Evolutionary conservation across 2,888 invertebrate species (phyloP).

Genomic region (Drosophila vallismaia): DNA sequence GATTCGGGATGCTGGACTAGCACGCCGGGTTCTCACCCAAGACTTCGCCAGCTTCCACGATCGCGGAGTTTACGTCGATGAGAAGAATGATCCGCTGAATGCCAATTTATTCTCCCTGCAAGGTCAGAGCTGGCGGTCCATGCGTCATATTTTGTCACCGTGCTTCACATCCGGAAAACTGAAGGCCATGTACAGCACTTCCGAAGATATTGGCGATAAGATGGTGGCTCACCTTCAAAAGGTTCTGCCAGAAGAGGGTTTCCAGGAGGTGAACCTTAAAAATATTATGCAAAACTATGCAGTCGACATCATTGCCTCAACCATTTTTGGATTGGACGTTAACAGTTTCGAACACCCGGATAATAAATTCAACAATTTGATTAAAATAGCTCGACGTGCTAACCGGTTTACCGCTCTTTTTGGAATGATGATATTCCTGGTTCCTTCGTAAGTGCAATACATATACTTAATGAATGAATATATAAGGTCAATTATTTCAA

Average conservation of each 20-base stretch:
- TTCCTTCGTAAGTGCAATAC: conserved; percentile 71
- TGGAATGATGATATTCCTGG: conserved; percentile 65
- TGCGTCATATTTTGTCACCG: conserved; percentile 87
- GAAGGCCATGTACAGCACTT: conserved; percentile 87
- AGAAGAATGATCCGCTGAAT: conserved; percentile 86
- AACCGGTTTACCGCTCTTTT: conserved; percentile 42
- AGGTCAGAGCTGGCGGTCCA: conserved; percentile 86
- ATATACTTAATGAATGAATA: not conserved
- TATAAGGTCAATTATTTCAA: not conserved
- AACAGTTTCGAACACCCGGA: conserved; percentile 80
- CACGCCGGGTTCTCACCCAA: conserved; percentile 86
- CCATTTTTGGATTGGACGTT: conserved; percentile 84
- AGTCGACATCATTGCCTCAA: conserved; percentile 83
- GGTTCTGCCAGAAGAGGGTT: conserved; percentile 76
- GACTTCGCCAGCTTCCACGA: conserved; percentile 88
- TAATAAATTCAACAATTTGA: conserved; percentile 77
- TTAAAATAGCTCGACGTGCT: conserved; percentile 38
- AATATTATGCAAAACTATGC: conserved; percentile 80
- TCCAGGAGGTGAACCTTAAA: conserved; percentile 84
- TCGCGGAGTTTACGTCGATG: conserved; percentile 87
- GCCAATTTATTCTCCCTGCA: conserved; percentile 83
- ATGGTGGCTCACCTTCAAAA: conserved; percentile 84
- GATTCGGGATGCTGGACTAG: conserved; percentile 86
- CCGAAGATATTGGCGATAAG: conserved; percentile 85
- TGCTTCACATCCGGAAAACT: conserved; percentile 88